Evolutionary conservation across 2,888 invertebrate species (phyloP), one percentile per base, ranked within the genome.

Genomic region (Leucoma salicis): DNA sequence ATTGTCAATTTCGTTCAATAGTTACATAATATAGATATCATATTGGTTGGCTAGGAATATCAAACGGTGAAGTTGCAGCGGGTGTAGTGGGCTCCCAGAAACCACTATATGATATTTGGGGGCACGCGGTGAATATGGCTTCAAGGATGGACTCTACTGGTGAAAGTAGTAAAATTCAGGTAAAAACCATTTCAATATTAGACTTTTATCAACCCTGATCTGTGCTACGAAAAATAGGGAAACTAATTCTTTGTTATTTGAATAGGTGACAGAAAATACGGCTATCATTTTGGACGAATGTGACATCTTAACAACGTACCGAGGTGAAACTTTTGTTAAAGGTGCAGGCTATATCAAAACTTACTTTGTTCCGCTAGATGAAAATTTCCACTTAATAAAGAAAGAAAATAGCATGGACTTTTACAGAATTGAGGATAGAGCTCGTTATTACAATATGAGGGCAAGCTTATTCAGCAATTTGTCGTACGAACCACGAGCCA

Each of bases 81-180:
- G 98, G 98, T 2, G 98, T 99, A 0, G 97, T 98, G 2, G 98
- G 98, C 0, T 96, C 96, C 0, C 94, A 95, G 48, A 98, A 98
- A 72, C 98, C 98, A 0, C 91, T 97, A 32, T 98, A 98, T 76
- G 98, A 99, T 74, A 97, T 98, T 67, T 99, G 98, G 98, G 98
- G 98, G 0, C 96, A 98, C 79, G 95, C 98, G 0, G 98, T 98
- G 0, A 99, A 99, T 80, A 95, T 99, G 92, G 97, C 99, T 2
- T 97, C 97, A 0, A 91, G 99, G 65, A 97, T 99, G 97, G 98
- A 98, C 70, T 96, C 96, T 0, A 96, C 96, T 1, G 98, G 98
- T 5, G 89, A 94, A 52, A 91, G 94, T 1, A 95, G 95, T 29
- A 91, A 92, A 75, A 95, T 96, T 63, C 96, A 96, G 84, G 94